Base-by-base conservation (phyloP, 2,113 vertebrate species). In the Misgurnus mizolepis region DNA sequence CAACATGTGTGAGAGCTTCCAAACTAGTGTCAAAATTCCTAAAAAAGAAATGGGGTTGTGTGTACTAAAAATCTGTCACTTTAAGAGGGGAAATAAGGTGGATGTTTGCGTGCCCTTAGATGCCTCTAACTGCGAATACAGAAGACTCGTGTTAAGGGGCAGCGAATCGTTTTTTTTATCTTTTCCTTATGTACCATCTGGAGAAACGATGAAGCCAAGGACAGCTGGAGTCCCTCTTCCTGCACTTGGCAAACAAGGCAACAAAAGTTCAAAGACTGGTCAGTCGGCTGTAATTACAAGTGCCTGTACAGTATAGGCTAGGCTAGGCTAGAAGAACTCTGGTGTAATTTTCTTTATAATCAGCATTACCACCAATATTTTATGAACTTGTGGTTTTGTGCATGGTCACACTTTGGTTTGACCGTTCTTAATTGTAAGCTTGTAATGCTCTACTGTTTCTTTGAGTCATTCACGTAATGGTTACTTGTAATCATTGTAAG, bases 261-360 rank as follows among this genome's bases (percentile, higher is more conserved):
- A 72, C 67, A 50, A 58, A 76, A 77, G 84, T 85, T 85, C 84
- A 85, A 85, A 82, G 84, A 62, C 67, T 82, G 80, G 77, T 74
- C 72, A 80, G 34, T 80, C 77, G n/a, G 73, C 76, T 82, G 84
- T 82, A 76, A 79, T 82, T 82, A 76, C 72, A 80, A 53, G 41
- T 50, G 74, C 74, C 73, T 80, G 47, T 66, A 9, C 64, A 65
- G 65, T 81, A 67, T 27, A 14, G 2, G 27, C 27, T 34, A 34
- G 27, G 27, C 27, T 27, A 34, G 27, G 27, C 27, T 34, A 34
- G 47, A 14, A 45, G 68, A 55, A 78, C 70, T 50, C 14, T 65
- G 14, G 67, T 67, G 53, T 78, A 78, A 67, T 77, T 83, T 84
- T 67, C 71, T 74, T 58, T 7, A 18, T 15, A 43, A 74, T 74